Evolutionary conservation across 2,888 invertebrate genomes (phyloP), one percentile per base, ranked within the genome.

Genomic region (Druceiella hillmani): DNA sequence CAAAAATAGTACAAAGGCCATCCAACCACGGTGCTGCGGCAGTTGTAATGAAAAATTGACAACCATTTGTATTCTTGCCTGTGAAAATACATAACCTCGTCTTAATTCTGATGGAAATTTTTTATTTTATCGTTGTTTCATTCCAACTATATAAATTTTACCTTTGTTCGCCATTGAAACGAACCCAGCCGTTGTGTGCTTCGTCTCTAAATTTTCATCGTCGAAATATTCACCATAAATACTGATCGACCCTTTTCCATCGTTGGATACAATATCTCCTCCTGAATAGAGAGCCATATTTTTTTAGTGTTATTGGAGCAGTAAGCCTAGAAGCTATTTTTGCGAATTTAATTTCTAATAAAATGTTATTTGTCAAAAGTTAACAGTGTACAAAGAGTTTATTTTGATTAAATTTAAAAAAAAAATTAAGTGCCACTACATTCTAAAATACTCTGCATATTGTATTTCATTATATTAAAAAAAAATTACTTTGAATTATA

Each of bases 21-120:
- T 95, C 87, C 45, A 95, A 63, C 93, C 93, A 94, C 2, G 86
- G 83, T 2, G 93, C 85, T 10, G 83, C 77, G 44, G 84, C 79
- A 2, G 87, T 86, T n/a, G 91, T 92, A 52, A 97, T 87, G 60
- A 94, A 85, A 64, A 95, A 95, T 63, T 95, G 95, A 50, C 91
- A 93, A 3, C 93, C 92, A 64, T 95, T 95, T n/a, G 92, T 87
- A 56, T 94, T 75, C 38, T 79, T 80, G 13, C 86, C 87, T 82
- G 52, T n/a, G 25, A 59, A 53, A 40, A 33, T 36, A 45, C 41
- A 44, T 39, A 40, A 15, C 29, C 22, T 28, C 16, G 17, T 22
- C 22, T 30, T 36, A 15, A 37, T 30, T 35, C 25, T 16, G 25
- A 32, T 31, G 20, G 20, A 14, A 20, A 17, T 31, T 26, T 31